Conservation (phyloP, 2,797 vertebrate species). For the Todus mexicanus region DNA sequence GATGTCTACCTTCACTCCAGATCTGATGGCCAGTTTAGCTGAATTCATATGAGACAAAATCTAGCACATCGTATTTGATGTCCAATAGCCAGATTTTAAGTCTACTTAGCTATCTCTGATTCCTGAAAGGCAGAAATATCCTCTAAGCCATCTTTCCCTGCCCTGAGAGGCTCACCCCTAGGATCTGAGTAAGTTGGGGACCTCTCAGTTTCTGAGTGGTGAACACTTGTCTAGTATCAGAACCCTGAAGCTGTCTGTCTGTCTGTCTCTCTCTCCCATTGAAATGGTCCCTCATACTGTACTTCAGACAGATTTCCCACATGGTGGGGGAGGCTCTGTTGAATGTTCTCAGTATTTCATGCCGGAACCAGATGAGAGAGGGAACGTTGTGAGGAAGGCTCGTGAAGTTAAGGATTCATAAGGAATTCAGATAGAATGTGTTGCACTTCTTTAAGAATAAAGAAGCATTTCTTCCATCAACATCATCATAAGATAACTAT, state of each 20-base stretch:
- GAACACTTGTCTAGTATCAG: background rate
- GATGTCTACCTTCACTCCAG: background rate
- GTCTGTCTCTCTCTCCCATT: background rate
- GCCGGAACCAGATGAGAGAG: background rate
- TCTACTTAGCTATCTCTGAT: background rate
- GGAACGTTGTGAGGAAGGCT: background rate
- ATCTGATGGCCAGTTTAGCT: background rate
- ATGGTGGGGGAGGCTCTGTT: background rate
- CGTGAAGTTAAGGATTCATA: background rate
- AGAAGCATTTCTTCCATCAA: background rate
- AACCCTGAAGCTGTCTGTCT: background rate
- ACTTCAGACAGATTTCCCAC: background rate
- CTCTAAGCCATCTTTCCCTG: background rate
- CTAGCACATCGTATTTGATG: background rate
- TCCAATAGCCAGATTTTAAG: too few relatives aligned
- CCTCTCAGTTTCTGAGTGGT: background rate
- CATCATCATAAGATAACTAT: background rate
- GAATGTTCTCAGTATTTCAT: background rate
- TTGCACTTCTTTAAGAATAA: background rate
- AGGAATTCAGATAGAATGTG: background rate
- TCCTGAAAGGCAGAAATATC: background rate
- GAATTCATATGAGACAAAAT: background rate
- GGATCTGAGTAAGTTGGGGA: background rate
- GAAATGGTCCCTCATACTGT: background rate
- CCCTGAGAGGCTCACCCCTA: background rate